Base-by-base conservation (phyloP, 2,797 vertebrate genomes). In the Remorina albescens region DNA sequence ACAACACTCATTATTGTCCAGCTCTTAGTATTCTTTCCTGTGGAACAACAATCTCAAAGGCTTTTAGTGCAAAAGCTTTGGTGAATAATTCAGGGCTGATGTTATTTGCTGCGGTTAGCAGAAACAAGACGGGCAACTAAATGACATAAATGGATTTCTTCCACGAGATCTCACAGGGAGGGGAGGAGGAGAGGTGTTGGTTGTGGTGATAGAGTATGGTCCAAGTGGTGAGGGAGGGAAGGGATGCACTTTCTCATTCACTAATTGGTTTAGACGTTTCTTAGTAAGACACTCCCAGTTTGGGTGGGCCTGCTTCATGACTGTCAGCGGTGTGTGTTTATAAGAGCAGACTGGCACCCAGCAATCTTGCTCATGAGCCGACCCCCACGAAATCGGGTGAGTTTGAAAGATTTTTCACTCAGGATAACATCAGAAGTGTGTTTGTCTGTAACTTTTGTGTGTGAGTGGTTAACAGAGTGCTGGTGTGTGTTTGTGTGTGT, bases 71-170 rank as follows among this genome's bases (percentile, higher is more conserved):
- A 87, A 93, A 94, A 93, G 93, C 89, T 36, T 83, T 94, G 91
- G 90, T 98, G 95, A 99, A 99, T 99, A 96, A 99, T 99, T 98
- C 96, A 99, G 89, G 77, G 76, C 93, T 95, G 92, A 93, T 92
- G 93, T 93, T 91, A 95, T 95, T 94, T 95, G 95, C 94, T 93
- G 93, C 72, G 87, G 87, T 93, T 91, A 71, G 71, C 93, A 81
- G 88, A 95, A 93, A 95, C 94, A 92, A 89, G 93, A 89, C 85
- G 78, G 81, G 78, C 86, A 88, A 91, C 93, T 96, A 95, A 96
- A 95, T 93, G 95, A 87, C 91, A 95, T 96, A 97, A 99, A 97
- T 97, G 96, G 96, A 96, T 95, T 89, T 76, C 90, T 75, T 95
- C 73, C 91, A 92, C 90, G 90, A 87, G 92, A 92, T 88, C 91